Conservation (phyloP, 2,888 invertebrate species). For the Metacarcinus magister region DNA sequence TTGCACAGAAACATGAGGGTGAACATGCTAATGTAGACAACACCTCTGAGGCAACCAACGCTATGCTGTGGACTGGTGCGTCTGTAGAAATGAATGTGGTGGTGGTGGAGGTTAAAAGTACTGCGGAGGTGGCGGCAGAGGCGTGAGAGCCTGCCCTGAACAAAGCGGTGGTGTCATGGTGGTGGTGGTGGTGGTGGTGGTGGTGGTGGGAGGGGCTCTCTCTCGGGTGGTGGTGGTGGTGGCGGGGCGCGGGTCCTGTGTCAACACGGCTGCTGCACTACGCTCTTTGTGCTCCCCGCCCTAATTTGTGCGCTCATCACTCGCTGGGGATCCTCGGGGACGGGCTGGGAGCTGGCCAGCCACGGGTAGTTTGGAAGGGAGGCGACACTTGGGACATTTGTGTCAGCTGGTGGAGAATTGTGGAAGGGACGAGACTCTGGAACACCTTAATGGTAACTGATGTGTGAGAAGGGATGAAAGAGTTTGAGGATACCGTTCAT, state of each 20-base stretch:
- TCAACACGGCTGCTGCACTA: slow-evolving; percentile 66
- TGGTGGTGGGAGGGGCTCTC: slow-evolving; percentile 37
- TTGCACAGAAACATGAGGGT: not conserved
- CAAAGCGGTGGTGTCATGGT: slow-evolving; percentile 41
- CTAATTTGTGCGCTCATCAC: slow-evolving; percentile 73
- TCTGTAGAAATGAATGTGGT: not conserved
- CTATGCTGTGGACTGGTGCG: not conserved
- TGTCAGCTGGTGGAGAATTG: slow-evolving; percentile 20
- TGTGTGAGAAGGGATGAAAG: slow-evolving; percentile 31
- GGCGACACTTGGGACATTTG: slow-evolving; percentile 22
- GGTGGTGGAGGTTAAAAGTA: slow-evolving; percentile 46
- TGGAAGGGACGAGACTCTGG: slow-evolving; percentile 33
- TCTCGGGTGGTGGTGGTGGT: slow-evolving; percentile 13
- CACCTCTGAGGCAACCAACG: not conserved
- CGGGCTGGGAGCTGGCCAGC: slow-evolving; percentile 61
- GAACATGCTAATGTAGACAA: not conserved
- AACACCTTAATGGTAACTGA: slow-evolving; percentile 45
- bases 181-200: slow-evolving; percentile 43
- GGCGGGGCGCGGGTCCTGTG: slow-evolving; percentile 54
- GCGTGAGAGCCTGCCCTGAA: not conserved
- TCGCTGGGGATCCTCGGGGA: slow-evolving; percentile 64
- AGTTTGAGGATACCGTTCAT: slow-evolving; percentile 30
- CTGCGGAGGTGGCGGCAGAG: not conserved
- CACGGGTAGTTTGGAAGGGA: slow-evolving; percentile 56
- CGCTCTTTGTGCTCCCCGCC: slow-evolving; percentile 70